A percentile compares a stretch with the other conserved stretches of the same genome.
Conservation (phyloP, 2,113 vertebrate species). For the Callocephalon fimbriatum region DNA sequence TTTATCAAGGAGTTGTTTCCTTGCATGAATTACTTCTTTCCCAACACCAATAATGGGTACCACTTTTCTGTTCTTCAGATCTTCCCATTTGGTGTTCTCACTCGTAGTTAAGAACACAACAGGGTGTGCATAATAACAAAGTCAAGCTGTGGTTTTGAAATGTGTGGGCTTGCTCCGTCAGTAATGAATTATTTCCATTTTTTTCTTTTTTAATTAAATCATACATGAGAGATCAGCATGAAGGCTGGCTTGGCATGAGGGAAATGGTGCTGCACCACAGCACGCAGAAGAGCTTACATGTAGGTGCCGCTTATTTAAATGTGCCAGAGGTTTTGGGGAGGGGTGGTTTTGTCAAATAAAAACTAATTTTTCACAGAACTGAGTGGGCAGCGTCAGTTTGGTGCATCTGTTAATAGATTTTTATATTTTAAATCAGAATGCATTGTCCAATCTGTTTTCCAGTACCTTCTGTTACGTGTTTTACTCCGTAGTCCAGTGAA, state of each 20-base stretch:
- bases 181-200: background rate
- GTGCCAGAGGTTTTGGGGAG: background rate
- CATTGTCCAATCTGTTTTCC: background rate
- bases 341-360: background rate
- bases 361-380: background rate
- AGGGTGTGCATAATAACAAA: background rate
- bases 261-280: background rate
- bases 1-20: background rate
- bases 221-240: background rate
- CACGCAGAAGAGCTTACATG: background rate
- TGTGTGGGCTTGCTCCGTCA: background rate
- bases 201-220: background rate
- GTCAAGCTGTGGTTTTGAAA: background rate
- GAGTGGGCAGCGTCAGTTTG: background rate
- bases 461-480: background rate
- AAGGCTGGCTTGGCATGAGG: background rate
- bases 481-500: background rate
- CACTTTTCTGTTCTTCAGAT: background rate
- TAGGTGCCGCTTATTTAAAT: background rate
- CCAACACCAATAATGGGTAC: background rate
- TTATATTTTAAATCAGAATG: background rate
- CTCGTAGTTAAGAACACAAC: background rate
- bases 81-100: background rate
- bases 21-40: background rate
- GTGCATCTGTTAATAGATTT: background rate